phyloP scores from a whole-genome alignment of 2,113 vertebrate genomes.

The Poecilia latipinna region DNA sequence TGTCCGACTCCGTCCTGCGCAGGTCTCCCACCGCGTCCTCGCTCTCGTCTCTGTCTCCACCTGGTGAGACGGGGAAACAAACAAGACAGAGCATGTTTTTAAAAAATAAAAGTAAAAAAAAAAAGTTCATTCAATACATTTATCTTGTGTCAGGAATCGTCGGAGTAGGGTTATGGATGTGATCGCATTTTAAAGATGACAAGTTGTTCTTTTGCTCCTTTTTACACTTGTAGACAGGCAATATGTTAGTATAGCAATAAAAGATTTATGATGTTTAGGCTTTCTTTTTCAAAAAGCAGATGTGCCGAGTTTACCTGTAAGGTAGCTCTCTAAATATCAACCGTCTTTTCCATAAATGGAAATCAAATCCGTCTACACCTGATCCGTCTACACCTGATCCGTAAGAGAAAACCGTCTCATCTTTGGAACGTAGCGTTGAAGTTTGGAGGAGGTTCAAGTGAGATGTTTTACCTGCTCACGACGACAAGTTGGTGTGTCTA shows the following conservation, averaged over 20 bases:
- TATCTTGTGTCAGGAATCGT: neutral
- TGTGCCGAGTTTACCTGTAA: no score
- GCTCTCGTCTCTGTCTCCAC: slow-evolving; percentile 87
- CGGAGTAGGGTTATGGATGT: no score
- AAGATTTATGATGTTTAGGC: neutral
- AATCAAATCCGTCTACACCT: no score
- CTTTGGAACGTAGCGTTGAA: no score
- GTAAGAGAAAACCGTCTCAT: no score
- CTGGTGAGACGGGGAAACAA: slow-evolving; percentile 69
- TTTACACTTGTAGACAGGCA: neutral
- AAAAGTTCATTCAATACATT: neutral
- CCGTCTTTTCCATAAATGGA: no score
- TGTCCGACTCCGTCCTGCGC: slow-evolving; percentile 93
- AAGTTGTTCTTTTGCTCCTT: neutral
- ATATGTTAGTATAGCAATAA: neutral
- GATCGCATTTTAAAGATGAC: neutral
- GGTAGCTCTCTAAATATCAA: no score
- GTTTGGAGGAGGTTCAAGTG: no score
- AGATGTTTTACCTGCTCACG: no score
- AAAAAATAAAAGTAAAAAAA: neutral
- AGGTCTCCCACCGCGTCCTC: slow-evolving; percentile 89
- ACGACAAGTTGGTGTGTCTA: no score
- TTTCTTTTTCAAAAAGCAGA: no score
- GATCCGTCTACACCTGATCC: no score
- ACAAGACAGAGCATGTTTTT: neutral